Conservation (phyloP, 2,888 invertebrate genomes). For the Nemotelus pantherinus region DNA sequence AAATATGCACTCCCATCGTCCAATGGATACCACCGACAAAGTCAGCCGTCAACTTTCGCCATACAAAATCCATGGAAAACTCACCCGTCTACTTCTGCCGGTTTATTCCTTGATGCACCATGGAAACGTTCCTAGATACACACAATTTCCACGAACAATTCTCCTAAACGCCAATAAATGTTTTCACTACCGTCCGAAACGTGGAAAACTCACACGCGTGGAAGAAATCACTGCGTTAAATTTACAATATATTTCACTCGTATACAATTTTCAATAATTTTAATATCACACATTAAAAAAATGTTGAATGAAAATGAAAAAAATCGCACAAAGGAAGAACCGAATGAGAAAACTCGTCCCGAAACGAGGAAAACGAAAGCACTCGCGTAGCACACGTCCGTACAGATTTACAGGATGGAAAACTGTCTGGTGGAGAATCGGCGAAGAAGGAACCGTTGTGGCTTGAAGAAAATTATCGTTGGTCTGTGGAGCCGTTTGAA, state of each 20-base stretch:
- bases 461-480: background rate
- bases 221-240: too few species aligned
- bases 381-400: background rate
- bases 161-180: too few species aligned
- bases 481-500: background rate
- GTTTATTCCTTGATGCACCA: background rate
- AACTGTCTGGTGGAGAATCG: background rate
- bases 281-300: background rate
- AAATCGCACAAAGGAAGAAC: background rate
- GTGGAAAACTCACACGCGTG: too few species aligned
- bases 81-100: constrained; percentile 7
- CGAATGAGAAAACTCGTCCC: background rate
- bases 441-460: background rate
- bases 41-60: too few species aligned
- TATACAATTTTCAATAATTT: background rate
- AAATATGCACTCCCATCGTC: background rate
- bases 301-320: background rate
- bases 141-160: background rate
- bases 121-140: background rate
- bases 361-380: background rate
- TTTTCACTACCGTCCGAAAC: too few species aligned
- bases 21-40: background rate
- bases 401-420: background rate
- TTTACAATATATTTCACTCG: too few species aligned
- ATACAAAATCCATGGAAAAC: background rate